A percentile compares a stretch with the other conserved stretches of the same genome.
phyloP scores from a whole-genome alignment of 2,888 invertebrate species.

The Hirtodrosophila confusa region DNA sequence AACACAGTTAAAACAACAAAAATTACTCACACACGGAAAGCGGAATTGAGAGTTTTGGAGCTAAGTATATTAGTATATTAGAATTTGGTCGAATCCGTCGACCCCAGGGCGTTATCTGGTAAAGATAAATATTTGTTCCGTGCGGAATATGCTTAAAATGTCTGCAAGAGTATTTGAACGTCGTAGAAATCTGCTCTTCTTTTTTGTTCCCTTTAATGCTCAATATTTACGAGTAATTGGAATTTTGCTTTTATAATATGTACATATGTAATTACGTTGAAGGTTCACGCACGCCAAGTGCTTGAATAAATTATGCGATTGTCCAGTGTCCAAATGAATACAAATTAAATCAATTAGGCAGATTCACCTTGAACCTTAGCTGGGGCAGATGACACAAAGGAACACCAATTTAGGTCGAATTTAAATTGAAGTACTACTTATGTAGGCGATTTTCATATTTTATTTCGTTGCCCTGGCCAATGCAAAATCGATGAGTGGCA shows the following conservation, averaged over 20 bases:
- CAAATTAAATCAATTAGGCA: slow-evolving; percentile 63
- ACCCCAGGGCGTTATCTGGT: too few relatives aligned
- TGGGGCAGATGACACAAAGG: slow-evolving; percentile 3
- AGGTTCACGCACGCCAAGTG: slow-evolving; percentile 1
- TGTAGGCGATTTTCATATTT: slow-evolving; percentile 18
- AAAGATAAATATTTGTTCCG: too few relatives aligned
- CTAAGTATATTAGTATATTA: too few relatives aligned
- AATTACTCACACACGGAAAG: too few relatives aligned
- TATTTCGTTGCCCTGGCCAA: neutral
- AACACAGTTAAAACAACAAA: too few relatives aligned
- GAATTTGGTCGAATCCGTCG: too few relatives aligned
- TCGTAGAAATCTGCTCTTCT: neutral
- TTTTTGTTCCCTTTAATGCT: neutral
- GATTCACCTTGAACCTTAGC: slow-evolving; percentile 24
- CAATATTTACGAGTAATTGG: slow-evolving; percentile 10
- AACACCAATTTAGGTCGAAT: slow-evolving; percentile 13
- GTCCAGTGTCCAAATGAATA: slow-evolving; percentile 52
- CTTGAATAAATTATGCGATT: slow-evolving; percentile 25
- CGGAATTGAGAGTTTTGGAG: too few relatives aligned
- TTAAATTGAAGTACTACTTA: slow-evolving; percentile 33
- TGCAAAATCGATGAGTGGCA: slow-evolving; percentile 44
- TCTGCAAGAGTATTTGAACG: too few relatives aligned
- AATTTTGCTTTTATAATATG: slow-evolving; percentile 12
- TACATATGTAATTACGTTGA: slow-evolving; percentile 23
- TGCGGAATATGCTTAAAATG: too few relatives aligned